phyloP scores from a whole-genome alignment of 2,888 invertebrate species.

The Limenitis camilla region DNA sequence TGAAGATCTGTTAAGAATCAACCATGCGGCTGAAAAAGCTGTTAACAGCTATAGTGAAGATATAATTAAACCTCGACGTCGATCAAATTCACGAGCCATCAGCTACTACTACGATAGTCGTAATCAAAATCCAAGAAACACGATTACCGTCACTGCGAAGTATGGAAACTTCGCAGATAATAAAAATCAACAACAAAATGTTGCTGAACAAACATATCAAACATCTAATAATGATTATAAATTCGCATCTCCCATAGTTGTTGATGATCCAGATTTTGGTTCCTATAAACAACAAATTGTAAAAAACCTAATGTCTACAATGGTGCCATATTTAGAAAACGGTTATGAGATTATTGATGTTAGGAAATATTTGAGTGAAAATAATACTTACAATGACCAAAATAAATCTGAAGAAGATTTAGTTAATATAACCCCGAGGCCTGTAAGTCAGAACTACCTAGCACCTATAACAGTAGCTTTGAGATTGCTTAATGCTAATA shows the following conservation, averaged over 20 bases:
- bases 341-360: slow-evolving; percentile 63
- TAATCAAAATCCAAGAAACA: slow-evolving; percentile 34
- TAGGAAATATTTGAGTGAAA: slow-evolving; percentile 43
- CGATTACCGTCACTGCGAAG: slow-evolving; percentile 52
- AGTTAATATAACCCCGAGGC: slow-evolving; percentile 72
- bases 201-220: slow-evolving; percentile 26
- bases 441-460: slow-evolving; percentile 71
- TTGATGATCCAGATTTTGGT: slow-evolving; percentile 46
- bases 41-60: slow-evolving; percentile 46
- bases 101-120: slow-evolving; percentile 4
- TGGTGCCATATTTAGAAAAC: slow-evolving; percentile 57
- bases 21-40: slow-evolving; percentile 61
- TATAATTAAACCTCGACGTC: slow-evolving; percentile 46
- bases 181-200: slow-evolving; percentile 36
- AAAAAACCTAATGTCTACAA: slow-evolving; percentile 60
- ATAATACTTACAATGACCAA: slow-evolving; percentile 29
- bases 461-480: slow-evolving; percentile 77
- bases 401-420: slow-evolving; percentile 32
- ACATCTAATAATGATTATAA: slow-evolving; percentile 42
- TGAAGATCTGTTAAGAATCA: slow-evolving; percentile 78
- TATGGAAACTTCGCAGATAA: slow-evolving; percentile 49
- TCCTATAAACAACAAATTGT: slow-evolving; percentile 52
- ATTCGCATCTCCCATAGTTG: slow-evolving; percentile 67
- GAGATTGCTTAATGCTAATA: slow-evolving; percentile 64
- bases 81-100: slow-evolving; percentile 22